Conservation (phyloP, 1,140 invertebrate species). For the Aphis craccivora region DNA sequence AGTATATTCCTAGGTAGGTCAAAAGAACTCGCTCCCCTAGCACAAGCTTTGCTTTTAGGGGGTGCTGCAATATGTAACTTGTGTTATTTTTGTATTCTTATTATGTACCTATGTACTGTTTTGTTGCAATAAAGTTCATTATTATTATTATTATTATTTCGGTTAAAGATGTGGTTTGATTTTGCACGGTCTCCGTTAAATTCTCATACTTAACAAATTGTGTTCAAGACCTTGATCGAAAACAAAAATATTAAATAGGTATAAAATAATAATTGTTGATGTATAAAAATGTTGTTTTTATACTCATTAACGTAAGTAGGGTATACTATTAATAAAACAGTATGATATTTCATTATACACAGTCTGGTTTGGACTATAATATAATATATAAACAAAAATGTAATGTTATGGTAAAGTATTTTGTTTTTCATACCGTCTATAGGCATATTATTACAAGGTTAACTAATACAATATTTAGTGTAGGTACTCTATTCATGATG, state of each 20-base stretch:
- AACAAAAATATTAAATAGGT: background rate
- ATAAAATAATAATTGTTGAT: constrained; percentile 20
- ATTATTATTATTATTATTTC: too few relatives aligned
- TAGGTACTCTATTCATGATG: background rate
- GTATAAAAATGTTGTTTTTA: constrained; percentile 13
- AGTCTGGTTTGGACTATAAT: background rate
- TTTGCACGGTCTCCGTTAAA: background rate
- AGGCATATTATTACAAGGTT: constrained; percentile 21
- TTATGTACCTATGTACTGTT: too few relatives aligned
- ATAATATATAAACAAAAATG: constrained; percentile 22
- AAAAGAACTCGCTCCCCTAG: too few relatives aligned
- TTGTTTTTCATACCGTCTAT: constrained; percentile 4
- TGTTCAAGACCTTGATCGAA: background rate
- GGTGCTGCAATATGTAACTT: too few relatives aligned
- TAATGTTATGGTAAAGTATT: constrained; percentile 15
- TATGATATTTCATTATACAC: background rate
- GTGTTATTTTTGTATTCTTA: too few relatives aligned
- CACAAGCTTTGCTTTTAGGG: too few relatives aligned
- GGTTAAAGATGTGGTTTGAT: background rate
- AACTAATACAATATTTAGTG: constrained; percentile 13
- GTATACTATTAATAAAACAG: constrained; percentile 14
- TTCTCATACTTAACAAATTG: background rate
- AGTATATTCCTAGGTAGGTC: too few relatives aligned
- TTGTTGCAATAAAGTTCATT: too few relatives aligned
- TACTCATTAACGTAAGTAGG: background rate